These are phyloP conservation scores for Haliclona indistincta DNA, from an alignment of 37 sponge, comb jelly and placozoan genomes.

Conservation along the genomic window DNA sequence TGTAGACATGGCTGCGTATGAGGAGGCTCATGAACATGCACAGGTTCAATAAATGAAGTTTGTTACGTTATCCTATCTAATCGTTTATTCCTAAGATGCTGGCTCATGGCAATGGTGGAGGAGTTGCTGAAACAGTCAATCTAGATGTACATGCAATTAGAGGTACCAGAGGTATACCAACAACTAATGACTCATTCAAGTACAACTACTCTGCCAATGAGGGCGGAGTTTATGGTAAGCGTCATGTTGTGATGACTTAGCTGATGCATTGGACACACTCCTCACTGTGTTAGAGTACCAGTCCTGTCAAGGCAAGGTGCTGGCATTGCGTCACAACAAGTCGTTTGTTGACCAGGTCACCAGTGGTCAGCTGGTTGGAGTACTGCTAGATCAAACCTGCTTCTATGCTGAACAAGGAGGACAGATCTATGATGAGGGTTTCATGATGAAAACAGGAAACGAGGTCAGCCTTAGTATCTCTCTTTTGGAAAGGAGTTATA, in stretches of 20 bases:
- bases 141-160: conserved; percentile 94
- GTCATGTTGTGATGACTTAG: too few relatives aligned
- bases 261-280: too few relatives aligned
- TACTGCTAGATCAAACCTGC: conserved; percentile 93
- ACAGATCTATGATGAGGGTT: conserved; percentile 93
- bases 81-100: conserved; percentile 48
- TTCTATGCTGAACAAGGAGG: conserved; percentile 99
- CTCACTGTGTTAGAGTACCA: conserved; percentile 62
- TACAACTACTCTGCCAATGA: conserved; percentile 84
- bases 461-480: too few relatives aligned
- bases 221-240: conserved; percentile 88
- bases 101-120: conserved; percentile 74
- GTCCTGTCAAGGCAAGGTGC: conserved; percentile 64
- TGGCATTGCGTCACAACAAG: conserved; percentile 74
- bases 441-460: conserved; percentile 73
- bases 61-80: too few relatives aligned
- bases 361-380: conserved; percentile 73
- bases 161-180: conserved; percentile 63
- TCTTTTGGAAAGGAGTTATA: too few relatives aligned
- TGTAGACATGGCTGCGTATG: conserved; percentile 81
- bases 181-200: conserved; percentile 86
- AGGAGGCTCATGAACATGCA: conserved; percentile 72
- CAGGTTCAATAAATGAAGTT: too few relatives aligned
- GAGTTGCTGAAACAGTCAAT: conserved; percentile 80
- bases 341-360: conserved; percentile 82